These are phyloP conservation scores for Noctilio leporinus DNA, from an alignment of 2,113 vertebrate genomes.

Conservation along the genomic window DNA sequence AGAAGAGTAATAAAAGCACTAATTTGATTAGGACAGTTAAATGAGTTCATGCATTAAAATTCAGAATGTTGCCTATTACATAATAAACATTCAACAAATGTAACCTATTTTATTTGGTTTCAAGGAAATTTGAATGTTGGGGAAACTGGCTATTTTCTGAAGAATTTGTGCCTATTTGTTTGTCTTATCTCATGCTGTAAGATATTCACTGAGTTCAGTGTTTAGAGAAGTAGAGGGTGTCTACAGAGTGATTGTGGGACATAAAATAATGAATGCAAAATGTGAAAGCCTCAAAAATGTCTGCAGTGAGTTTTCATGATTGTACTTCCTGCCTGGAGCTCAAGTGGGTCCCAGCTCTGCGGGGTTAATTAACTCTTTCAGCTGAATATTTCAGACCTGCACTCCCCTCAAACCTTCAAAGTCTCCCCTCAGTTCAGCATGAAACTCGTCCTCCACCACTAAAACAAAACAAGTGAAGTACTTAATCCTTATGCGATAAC, in stretches of 20 bases:
- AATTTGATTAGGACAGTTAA: background rate
- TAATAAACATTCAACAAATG: background rate
- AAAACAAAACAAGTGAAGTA: background rate
- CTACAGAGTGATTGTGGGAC: background rate
- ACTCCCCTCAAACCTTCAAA: background rate
- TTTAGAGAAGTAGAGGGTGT: background rate
- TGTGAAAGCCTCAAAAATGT: background rate
- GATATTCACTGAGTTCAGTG: background rate
- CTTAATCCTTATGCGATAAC: background rate
- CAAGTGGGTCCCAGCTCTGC: background rate
- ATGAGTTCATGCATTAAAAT: background rate
- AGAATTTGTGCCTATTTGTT: background rate
- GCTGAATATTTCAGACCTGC: background rate
- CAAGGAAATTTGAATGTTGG: background rate
- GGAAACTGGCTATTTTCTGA: background rate
- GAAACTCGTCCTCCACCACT: background rate
- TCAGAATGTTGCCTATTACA: background rate
- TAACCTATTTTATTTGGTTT: background rate
- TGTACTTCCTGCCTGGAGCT: background rate
- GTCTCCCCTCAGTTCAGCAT: background rate
- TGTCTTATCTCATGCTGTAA: background rate
- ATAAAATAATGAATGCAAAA: background rate
- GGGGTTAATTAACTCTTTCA: too few species aligned
- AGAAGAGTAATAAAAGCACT: background rate
- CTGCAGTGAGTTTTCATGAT: background rate